phyloP scores from a whole-genome alignment of 2,113 vertebrate genomes.

The Blennius ocellaris region DNA sequence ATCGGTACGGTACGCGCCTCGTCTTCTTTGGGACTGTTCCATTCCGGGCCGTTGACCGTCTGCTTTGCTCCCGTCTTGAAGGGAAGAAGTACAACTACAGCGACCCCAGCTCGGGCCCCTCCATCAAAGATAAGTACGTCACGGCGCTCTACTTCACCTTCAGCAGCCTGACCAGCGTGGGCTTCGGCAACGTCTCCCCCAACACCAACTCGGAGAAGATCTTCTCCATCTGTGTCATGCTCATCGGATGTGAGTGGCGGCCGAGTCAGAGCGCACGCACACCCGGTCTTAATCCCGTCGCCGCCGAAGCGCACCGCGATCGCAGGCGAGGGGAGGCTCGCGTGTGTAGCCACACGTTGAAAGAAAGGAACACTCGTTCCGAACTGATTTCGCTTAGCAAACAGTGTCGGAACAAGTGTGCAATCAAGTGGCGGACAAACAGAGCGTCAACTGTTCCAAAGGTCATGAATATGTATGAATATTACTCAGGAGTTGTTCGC shows the following conservation, averaged over 20 bases:
- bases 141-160: constrained; percentile 99
- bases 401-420: too few species aligned
- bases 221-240: constrained; percentile 99
- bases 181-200: constrained; percentile 98
- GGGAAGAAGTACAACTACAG: constrained; percentile 97
- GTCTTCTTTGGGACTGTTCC: too few species aligned
- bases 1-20: constrained; percentile 78
- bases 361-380: too few species aligned
- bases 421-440: too few species aligned
- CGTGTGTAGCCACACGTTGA: neutral
- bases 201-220: constrained; percentile 99
- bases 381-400: too few species aligned
- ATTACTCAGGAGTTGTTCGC: too few species aligned
- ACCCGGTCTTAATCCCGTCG: neutral
- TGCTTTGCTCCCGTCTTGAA: constrained; percentile 38
- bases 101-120: constrained; percentile 94
- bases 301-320: neutral
- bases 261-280: neutral
- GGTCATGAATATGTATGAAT: too few species aligned
- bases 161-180: constrained; percentile 99
- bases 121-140: constrained; percentile 99
- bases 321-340: neutral
- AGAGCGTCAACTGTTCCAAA: too few species aligned
- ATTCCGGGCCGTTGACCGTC: neutral
- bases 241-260: constrained; percentile 96